Evolutionary conservation across 23 tunicate species (phyloP).

Genomic region (Styela clava): DNA sequence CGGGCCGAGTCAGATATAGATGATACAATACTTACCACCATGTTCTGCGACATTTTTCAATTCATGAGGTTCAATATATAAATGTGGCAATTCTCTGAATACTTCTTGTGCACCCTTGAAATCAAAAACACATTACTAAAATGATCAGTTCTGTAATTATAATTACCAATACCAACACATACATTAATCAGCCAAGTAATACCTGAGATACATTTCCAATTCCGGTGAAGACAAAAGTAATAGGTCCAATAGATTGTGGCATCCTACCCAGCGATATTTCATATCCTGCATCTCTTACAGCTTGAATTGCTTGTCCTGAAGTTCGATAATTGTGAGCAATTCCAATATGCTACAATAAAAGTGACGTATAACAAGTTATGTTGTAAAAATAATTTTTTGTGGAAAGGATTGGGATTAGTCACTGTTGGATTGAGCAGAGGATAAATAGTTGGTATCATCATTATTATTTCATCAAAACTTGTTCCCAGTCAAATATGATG

Average conservation of each 20-base stretch:
- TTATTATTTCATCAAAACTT: too few species aligned
- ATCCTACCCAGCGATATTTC: constrained; percentile 87
- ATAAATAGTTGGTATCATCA: too few species aligned
- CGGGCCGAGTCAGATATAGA: too few species aligned
- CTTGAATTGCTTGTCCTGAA: constrained; percentile 96
- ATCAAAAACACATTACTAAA: constrained; percentile 3
- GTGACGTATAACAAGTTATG: too few species aligned
- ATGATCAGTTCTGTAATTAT: neutral
- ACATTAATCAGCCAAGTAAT: neutral
- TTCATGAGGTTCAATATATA: constrained; percentile 89
- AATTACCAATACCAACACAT: neutral
- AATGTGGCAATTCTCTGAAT: constrained; percentile 76
- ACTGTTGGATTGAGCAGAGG: too few species aligned
- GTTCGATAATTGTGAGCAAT: constrained; percentile 95
- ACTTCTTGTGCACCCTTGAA: constrained; percentile 95
- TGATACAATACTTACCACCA: constrained; percentile 77
- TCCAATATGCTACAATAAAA: constrained; percentile 79
- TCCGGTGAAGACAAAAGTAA: constrained; percentile 96
- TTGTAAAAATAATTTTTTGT: neutral
- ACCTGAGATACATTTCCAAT: constrained; percentile 97
- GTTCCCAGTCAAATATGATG: too few species aligned
- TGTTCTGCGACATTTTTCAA: constrained; percentile 83
- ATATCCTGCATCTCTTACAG: constrained; percentile 92
- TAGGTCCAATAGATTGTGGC: constrained; percentile 89
- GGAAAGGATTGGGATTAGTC: neutral